Percentiles rank a stretch among this genome's conserved stretches.
phyloP scores from a whole-genome alignment of 2,888 invertebrate genomes.

The Agriotes lineatus region DNA sequence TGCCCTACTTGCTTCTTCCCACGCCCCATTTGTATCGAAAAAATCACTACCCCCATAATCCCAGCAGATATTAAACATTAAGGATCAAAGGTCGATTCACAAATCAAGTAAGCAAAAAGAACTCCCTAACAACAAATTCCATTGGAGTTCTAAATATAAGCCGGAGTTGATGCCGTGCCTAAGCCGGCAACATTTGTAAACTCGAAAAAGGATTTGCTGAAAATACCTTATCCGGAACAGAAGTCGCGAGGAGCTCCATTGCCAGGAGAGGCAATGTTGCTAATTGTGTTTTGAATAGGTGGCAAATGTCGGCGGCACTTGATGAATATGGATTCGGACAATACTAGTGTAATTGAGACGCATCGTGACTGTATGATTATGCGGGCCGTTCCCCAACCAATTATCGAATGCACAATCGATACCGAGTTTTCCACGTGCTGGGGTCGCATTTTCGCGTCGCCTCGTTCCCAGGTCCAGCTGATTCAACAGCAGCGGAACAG shows the following conservation, averaged over 20 bases:
- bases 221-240: constrained; percentile 5
- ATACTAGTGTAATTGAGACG: constrained; percentile 52
- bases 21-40: too few relatives aligned
- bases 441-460: not conserved
- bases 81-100: too few relatives aligned
- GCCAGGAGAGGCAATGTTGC: constrained; percentile 25
- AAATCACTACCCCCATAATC: too few relatives aligned
- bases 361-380: constrained; percentile 47
- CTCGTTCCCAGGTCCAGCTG: not conserved
- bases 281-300: constrained; percentile 47
- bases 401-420: constrained; percentile 52
- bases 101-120: too few relatives aligned
- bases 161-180: too few relatives aligned
- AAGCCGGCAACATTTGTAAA: not conserved
- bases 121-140: too few relatives aligned
- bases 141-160: too few relatives aligned
- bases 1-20: too few relatives aligned
- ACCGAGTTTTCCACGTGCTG: constrained; percentile 9
- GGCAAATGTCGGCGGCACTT: constrained; percentile 36
- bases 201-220: not conserved
- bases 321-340: constrained; percentile 47
- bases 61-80: too few relatives aligned
- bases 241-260: constrained; percentile 9
- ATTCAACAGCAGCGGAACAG: not conserved
- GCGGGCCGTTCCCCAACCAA: constrained; percentile 44